Evolutionary conservation across 2,113 vertebrate genomes (phyloP).

Genomic region (Neolamprologus variostigma): DNA sequence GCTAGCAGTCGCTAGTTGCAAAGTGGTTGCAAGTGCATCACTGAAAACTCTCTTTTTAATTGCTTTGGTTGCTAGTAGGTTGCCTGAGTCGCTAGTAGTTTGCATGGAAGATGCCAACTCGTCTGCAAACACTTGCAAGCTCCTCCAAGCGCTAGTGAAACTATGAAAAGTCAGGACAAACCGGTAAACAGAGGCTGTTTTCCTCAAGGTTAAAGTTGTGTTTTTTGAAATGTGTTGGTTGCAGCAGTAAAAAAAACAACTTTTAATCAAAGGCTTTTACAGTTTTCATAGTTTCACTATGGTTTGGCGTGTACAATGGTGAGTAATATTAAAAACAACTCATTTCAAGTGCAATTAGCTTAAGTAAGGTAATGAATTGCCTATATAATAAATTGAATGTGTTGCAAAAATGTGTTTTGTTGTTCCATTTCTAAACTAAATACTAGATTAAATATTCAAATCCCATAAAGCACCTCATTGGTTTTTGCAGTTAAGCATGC

Average conservation of each 20-base stretch:
- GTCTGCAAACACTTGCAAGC: neutral
- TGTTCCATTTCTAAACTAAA: neutral
- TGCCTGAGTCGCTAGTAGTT: neutral
- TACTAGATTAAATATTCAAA: neutral
- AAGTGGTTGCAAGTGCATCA: neutral
- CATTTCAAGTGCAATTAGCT: neutral
- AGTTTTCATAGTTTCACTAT: neutral
- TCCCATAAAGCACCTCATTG: neutral
- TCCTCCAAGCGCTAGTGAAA: neutral
- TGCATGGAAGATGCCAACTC: neutral
- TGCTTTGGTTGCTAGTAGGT: neutral
- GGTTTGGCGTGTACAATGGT: fast-evolving
- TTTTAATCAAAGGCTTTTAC: neutral
- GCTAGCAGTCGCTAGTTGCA: neutral
- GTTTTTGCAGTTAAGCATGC: neutral
- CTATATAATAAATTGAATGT: neutral
- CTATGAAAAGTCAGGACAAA: neutral
- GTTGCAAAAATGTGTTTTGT: neutral
- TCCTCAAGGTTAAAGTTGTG: neutral
- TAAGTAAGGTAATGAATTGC: neutral
- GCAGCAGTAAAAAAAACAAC: neutral
- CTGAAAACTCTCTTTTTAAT: neutral
- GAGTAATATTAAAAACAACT: neutral
- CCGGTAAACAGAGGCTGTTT: neutral
- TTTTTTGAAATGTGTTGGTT: neutral